These are phyloP conservation scores for Augochlora pura DNA, from an alignment of 1,140 invertebrate genomes.

Conservation along the genomic window DNA sequence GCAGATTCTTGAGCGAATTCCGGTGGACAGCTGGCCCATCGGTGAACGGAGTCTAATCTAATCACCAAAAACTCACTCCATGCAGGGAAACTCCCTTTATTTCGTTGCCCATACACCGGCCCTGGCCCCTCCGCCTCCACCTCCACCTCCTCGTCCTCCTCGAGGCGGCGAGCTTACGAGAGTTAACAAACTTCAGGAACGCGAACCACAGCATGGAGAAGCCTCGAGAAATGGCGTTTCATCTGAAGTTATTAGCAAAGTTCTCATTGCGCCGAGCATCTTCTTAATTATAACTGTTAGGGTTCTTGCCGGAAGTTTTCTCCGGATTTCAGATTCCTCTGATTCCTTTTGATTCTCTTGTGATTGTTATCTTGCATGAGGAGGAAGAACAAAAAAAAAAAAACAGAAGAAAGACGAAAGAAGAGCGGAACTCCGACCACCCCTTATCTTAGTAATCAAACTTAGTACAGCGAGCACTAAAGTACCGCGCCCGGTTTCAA, in stretches of 20 bases:
- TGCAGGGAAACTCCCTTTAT: constrained; percentile 71
- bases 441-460: not conserved
- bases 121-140: too few species aligned
- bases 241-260: constrained; percentile 63
- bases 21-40: constrained; percentile 72
- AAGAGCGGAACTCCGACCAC: not conserved
- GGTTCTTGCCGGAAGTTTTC: constrained; percentile 47
- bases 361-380: constrained; percentile 5
- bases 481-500: not conserved
- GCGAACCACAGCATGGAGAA: constrained; percentile 55
- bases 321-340: constrained; percentile 25
- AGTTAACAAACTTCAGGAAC: constrained; percentile 73
- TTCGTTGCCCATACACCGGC: constrained; percentile 56
- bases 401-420: too few species aligned
- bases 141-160: constrained; percentile 52
- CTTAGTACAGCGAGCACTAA: not conserved
- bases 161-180: constrained; percentile 61
- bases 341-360: constrained; percentile 5
- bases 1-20: constrained; percentile 71
- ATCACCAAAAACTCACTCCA: constrained; percentile 73
- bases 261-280: constrained; percentile 56
- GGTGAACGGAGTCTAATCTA: constrained; percentile 69
- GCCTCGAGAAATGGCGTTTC: constrained; percentile 56
- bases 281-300: constrained; percentile 63
- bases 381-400: not conserved